Conservation (phyloP, 2,888 invertebrate species). For the Mallateleia sp. region DNA sequence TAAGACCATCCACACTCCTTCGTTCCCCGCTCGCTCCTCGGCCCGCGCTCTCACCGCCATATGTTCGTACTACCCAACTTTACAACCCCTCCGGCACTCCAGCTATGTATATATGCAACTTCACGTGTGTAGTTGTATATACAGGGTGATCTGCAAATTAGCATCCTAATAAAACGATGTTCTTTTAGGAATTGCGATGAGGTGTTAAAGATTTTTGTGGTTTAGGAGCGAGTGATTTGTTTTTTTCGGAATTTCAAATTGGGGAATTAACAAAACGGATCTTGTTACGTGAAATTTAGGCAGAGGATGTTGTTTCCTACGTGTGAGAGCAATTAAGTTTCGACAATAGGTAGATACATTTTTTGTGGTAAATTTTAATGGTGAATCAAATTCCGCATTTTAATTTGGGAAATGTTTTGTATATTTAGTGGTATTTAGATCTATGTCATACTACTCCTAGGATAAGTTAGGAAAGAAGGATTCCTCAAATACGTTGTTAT, state of each 20-base stretch:
- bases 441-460: no score
- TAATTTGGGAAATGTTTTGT: no score
- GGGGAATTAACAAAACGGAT: neutral
- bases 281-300: no score
- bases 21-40: constrained; percentile 59
- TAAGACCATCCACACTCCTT: constrained; percentile 82
- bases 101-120: constrained; percentile 71
- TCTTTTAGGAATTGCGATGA: constrained; percentile 47
- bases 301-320: no score
- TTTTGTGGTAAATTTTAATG: no score
- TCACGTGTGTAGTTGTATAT: constrained; percentile 63
- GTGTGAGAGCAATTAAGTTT: no score
- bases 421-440: no score
- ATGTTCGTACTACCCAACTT: constrained; percentile 69
- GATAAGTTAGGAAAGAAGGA: no score
- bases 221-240: neutral
- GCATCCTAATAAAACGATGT: constrained; percentile 61
- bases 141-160: constrained; percentile 74
- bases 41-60: constrained; percentile 67
- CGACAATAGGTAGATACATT: no score
- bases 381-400: no score
- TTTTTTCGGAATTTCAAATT: neutral
- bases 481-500: no score
- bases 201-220: constrained; percentile 9
- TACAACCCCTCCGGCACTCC: constrained; percentile 75